Base-by-base conservation (phyloP, 1,140 invertebrate genomes). In the Drosophila aff. region DNA sequence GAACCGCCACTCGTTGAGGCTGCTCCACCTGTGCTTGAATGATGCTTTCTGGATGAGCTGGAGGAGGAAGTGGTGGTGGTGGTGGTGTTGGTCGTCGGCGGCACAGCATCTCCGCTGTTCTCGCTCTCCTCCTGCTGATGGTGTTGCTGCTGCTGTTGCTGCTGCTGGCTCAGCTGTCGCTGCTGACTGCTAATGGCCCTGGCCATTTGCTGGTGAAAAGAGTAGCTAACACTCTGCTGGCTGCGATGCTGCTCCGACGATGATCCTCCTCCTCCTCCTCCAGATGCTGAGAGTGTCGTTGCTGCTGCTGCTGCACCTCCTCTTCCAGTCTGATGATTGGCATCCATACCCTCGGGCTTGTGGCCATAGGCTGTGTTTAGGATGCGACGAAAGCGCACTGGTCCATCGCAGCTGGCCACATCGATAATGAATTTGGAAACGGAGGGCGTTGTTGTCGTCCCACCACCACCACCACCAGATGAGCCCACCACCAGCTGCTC, bases 361-460 rank as follows among this genome's bases (percentile, higher is more conserved):
- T 71, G 93, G 64, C 94, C 94, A 79, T 96, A 97, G 74, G 96
- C 96, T 47, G 95, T 95, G 80, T 97, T 97, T 8, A 97, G 92
- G 5, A 97, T 96, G 4, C 96, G 93, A 67, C 96, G 96, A 91
- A 98, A 98, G 38, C 96, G 94, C 1, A 98, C 96, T 0, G 97
- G 97, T 0, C 97, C 97, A 92, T 98, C 97, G 92, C 97, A 98
- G 50, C 96, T 97, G 8, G 97, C 97, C 4, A 98, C 94, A 92
- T 98, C 97, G 58, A 97, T 94, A 2, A 97, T 95, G 15, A 96
- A 94, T 69, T 94, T 94, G 15, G 80, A 57, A 16, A 40, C 49
- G 11, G 49, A 18, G 13, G n/a, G 5, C 0, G 63, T 28, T 9
- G 18, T 23, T 4, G 73, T 44, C 11, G 74, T 64, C 6, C 28